Evolutionary conservation across 2,888 invertebrate species (phyloP).

Genomic region (Vandiemenella viatica): DNA sequence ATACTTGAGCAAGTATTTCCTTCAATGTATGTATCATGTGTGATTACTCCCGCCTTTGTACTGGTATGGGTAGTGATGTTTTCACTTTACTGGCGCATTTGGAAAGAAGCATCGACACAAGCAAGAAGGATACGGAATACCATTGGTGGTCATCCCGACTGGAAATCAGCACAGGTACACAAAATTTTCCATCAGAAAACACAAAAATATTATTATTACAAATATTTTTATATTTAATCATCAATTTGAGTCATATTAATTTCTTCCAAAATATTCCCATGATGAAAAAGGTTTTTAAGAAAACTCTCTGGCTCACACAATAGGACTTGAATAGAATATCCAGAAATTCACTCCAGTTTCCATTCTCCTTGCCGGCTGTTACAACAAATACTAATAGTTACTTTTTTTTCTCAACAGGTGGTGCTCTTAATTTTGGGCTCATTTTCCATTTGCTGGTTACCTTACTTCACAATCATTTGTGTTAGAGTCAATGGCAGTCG

Average conservation of each 20-base stretch:
- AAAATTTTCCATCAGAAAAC: too few relatives aligned
- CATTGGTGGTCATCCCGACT: conserved; percentile 40
- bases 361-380: too few relatives aligned
- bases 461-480: conserved; percentile 55
- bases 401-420: conserved; percentile 39
- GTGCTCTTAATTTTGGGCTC: conserved; percentile 62
- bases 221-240: too few relatives aligned
- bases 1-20: conserved; percentile 50
- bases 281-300: too few relatives aligned
- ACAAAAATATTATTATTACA: too few relatives aligned
- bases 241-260: too few relatives aligned
- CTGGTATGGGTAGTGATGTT: conserved; percentile 62
- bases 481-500: conserved; percentile 37
- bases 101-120: conserved; percentile 60
- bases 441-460: conserved; percentile 69
- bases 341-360: too few relatives aligned
- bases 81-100: conserved; percentile 59
- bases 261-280: too few relatives aligned
- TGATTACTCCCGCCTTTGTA: conserved; percentile 54
- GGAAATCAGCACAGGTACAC: conserved; percentile 62
- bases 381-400: too few relatives aligned
- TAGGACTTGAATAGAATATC: too few relatives aligned
- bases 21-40: conserved; percentile 27
- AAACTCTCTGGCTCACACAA: too few relatives aligned
- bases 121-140: conserved; percentile 42